Evolutionary conservation across 2,888 invertebrate species (phyloP), one percentile per base, ranked within the genome.

Genomic region (Lottia gigantea): DNA sequence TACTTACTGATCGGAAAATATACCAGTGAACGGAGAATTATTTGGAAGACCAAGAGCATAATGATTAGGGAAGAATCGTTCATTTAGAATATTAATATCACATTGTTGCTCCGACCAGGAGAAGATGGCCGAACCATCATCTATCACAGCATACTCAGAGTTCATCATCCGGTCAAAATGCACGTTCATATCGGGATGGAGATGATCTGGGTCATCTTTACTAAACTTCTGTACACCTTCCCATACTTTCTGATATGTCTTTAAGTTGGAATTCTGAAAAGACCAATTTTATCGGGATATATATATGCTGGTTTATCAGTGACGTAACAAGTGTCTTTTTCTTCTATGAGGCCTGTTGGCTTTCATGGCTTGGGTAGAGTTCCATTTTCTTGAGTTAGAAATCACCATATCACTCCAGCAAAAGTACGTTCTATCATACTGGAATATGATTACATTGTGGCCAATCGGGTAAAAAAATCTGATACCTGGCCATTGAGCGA

Each of bases 1-100:
- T 40, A 68, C 68, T 64, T 47, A 68, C 68, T 64, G 46, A 23
- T 68, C 64, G 6, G 68, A 64, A 26, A 68, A 46, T 14, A 68
- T 16, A 16, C 46, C 26, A 16, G 46, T 64, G 49, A 47, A 68
- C 6, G 68, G 68, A 15, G 68, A 68, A 25, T 62, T 62, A 7
- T 68, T 63, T 26, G 68, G 68, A 46, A 68, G 62, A 16, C 46
- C 64, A 25, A 68, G n/a, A 26, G 63, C 46, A 19, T 68, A 68
- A 25, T 26, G 47, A 25, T 63, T 46, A 16, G 68, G 63, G 47
- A 46, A 68, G 46, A 68, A 64, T 15, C 47, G 26, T 26, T 68
- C 68, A 46, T 46, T 64, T 2, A 68, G 64, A 16, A 47, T 46
- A 46, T 62, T 23, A 8, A 68, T 63, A n/a, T 68, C 47, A 25